Conservation (phyloP, 2,113 vertebrate species). For the Vulpes vulpes region DNA sequence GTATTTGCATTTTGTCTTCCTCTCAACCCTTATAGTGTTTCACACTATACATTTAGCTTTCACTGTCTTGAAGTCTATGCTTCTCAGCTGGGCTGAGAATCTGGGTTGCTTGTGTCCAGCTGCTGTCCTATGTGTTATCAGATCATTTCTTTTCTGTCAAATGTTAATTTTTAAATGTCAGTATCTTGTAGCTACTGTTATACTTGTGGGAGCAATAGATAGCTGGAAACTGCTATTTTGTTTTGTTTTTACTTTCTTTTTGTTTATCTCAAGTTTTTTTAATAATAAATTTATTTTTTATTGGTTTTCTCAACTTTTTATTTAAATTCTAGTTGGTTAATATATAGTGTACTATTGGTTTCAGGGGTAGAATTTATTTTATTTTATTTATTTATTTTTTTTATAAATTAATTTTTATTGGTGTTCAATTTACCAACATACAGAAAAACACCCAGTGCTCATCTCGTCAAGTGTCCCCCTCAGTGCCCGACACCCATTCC, state of each 20-base stretch:
- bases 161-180: constrained; percentile 33
- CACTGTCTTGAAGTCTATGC: neutral
- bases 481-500: too few species aligned
- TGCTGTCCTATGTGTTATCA: neutral
- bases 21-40: neutral
- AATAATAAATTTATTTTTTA: neutral
- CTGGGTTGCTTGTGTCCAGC: neutral
- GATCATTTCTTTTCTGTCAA: neutral
- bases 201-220: neutral
- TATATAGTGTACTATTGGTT: neutral
- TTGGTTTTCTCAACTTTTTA: neutral
- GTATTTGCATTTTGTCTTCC: neutral
- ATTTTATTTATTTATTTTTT: too few species aligned
- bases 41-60: neutral
- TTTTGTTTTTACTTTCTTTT: neutral
- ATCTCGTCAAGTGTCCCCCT: too few species aligned
- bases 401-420: too few species aligned
- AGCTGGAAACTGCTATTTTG: neutral
- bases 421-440: too few species aligned
- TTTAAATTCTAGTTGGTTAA: neutral
- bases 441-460: too few species aligned
- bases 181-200: neutral
- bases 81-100: neutral
- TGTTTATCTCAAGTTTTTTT: neutral
- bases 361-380: neutral